phyloP scores from a whole-genome alignment of 2,113 vertebrate species.

The Ceyx melanurus region DNA sequence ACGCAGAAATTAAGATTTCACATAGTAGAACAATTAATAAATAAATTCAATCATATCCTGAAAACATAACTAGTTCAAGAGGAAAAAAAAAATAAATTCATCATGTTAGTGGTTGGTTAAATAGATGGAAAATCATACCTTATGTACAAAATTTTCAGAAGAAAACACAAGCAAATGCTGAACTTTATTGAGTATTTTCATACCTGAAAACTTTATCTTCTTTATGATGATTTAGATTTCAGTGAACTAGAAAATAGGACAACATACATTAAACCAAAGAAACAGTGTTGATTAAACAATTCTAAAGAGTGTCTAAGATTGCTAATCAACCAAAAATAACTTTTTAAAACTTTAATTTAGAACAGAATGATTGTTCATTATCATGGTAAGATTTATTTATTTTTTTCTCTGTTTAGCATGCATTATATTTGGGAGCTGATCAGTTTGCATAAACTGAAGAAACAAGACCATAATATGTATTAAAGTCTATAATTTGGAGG shows the following conservation, averaged over 20 bases:
- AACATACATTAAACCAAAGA: not conserved
- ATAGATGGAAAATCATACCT: not conserved
- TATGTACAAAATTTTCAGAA: not conserved
- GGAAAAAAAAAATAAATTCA: fast-evolving
- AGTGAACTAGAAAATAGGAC: constrained; percentile 29
- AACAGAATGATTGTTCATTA: not conserved
- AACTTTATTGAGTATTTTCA: not conserved
- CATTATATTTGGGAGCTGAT: not conserved
- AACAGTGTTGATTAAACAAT: not conserved
- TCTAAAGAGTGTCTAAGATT: not conserved
- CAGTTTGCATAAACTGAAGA: not conserved
- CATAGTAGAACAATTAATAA: not conserved
- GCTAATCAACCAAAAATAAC: not conserved
- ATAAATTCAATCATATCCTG: not conserved
- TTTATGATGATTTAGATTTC: constrained; percentile 30
- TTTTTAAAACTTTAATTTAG: not conserved
- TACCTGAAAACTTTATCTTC: not conserved
- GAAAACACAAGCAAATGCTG: not conserved
- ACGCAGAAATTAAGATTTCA: not conserved
- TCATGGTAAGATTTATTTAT: not conserved
- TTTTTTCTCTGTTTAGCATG: not conserved
- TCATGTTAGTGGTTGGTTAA: not conserved
- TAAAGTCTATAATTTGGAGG: not conserved
- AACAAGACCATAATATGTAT: not conserved
- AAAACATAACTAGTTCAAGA: not conserved